phyloP scores from a whole-genome alignment of 2,797 vertebrate genomes.

The Scolopax rusticola region DNA sequence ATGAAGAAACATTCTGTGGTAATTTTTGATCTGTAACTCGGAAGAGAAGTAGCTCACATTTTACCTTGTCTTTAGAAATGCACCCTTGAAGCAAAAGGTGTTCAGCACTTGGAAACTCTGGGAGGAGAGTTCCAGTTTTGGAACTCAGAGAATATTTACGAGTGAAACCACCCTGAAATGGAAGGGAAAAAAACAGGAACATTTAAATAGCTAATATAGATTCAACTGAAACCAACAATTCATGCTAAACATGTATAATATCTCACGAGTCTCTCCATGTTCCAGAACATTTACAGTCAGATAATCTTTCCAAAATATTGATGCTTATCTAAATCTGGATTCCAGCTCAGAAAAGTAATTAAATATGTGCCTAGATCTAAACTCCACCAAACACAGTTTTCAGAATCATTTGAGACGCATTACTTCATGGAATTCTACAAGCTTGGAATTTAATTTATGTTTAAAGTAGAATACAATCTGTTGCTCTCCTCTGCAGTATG shows the following conservation, averaged over 20 bases:
- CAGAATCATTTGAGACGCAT: background rate
- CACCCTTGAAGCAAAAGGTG: slow-evolving; percentile 93
- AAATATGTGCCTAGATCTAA: background rate
- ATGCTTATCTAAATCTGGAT: background rate
- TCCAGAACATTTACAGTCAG: background rate
- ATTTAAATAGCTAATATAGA: background rate
- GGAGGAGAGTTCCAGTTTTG: slow-evolving; percentile 97
- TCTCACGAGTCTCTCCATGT: background rate
- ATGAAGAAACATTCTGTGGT: slow-evolving; percentile 62
- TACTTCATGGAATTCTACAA: background rate
- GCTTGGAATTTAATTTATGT: background rate
- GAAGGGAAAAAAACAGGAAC: background rate
- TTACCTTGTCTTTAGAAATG: slow-evolving; percentile 95
- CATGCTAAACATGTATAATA: background rate
- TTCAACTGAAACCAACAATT: background rate
- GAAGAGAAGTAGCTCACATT: slow-evolving; percentile 62
- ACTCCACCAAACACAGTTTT: background rate
- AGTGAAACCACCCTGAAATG: slow-evolving; percentile 94
- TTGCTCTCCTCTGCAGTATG: background rate
- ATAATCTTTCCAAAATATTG: background rate
- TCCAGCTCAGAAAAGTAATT: background rate
- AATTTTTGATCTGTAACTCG: slow-evolving; percentile 56
- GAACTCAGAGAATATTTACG: slow-evolving; percentile 98
- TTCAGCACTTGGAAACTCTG: slow-evolving; percentile 95
- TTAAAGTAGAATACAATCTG: background rate